A percentile compares a stretch with the other conserved stretches of the same genome.
These are phyloP conservation scores for Ciconia stormi DNA, from an alignment of 2,113 vertebrate genomes.

Conservation along the genomic window DNA sequence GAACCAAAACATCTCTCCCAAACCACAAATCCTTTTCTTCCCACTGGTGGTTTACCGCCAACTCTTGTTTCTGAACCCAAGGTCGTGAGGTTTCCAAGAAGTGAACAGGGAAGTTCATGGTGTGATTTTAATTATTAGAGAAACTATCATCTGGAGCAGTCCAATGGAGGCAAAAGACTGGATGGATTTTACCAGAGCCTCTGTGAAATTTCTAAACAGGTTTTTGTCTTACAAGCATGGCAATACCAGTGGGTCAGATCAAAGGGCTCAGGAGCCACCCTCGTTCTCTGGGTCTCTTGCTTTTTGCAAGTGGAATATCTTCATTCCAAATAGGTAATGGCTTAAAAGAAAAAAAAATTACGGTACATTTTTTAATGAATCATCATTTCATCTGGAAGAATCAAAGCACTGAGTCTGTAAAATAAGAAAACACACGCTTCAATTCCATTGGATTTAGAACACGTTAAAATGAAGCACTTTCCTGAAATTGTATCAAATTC, in stretches of 20 bases:
- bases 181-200: not conserved
- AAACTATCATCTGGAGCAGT: rapidly evolving
- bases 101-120: not conserved
- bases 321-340: not conserved
- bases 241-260: not conserved
- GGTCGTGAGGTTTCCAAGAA: not conserved
- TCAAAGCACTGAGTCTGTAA: not conserved
- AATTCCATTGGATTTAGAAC: not conserved
- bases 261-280: not conserved
- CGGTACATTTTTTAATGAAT: not conserved
- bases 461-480: not conserved
- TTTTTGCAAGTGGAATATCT: not conserved
- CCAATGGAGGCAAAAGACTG: not conserved
- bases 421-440: not conserved
- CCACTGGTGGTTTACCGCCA: not conserved
- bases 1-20: not conserved
- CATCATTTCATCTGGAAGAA: not conserved
- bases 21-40: not conserved
- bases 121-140: not conserved
- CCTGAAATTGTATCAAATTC: not conserved
- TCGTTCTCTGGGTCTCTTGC: not conserved
- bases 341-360: not conserved
- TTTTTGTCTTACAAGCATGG: not conserved
- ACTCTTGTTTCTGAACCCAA: not conserved
- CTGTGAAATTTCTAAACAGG: not conserved